These are phyloP conservation scores for Gavialis gangeticus DNA, from an alignment of 2,113 vertebrate species.

Conservation along the genomic window DNA sequence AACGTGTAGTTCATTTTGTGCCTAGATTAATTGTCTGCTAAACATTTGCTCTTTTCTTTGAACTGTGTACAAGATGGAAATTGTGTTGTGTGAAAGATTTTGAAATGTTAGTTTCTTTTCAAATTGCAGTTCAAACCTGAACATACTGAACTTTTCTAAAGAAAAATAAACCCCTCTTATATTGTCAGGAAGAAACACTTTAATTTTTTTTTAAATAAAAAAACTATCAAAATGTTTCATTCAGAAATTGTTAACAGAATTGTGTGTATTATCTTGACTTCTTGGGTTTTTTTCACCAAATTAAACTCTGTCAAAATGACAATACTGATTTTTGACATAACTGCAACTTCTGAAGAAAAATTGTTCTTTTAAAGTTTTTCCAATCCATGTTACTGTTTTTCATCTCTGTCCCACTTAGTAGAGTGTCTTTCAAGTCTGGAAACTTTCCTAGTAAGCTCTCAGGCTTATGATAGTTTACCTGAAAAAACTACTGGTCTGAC, in stretches of 20 bases:
- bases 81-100: not conserved
- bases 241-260: too few relatives aligned
- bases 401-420: not conserved
- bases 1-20: not conserved
- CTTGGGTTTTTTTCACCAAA: not conserved
- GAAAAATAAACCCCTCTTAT: not conserved
- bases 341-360: not conserved
- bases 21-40: not conserved
- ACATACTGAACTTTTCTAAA: not conserved
- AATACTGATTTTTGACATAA: not conserved
- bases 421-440: not conserved
- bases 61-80: not conserved
- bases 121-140: not conserved
- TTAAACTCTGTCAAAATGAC: not conserved
- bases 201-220: too few relatives aligned
- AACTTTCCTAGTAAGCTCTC: not conserved
- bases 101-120: not conserved
- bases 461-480: not conserved
- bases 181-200: not conserved
- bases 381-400: accelerated
- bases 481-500: not conserved
- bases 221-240: too few relatives aligned
- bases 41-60: not conserved
- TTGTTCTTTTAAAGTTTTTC: not conserved
- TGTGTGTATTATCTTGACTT: not conserved